A percentile compares a stretch with the other conserved stretches of the same genome.
Conservation (phyloP, 2,113 vertebrate genomes). For the Odocoileus hemionus region DNA sequence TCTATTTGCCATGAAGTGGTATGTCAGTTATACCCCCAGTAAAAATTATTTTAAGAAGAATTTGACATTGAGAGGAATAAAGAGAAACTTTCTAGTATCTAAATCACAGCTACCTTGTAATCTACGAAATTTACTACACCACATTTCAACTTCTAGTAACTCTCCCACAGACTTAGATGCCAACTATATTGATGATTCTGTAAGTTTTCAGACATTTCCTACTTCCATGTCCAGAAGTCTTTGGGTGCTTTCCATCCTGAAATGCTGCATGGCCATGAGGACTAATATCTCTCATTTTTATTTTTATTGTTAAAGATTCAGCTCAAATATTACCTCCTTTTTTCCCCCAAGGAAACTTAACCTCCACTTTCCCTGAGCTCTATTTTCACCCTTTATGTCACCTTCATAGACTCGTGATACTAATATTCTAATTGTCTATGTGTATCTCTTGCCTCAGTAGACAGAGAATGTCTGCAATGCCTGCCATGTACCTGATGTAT, state of each 20-base stretch:
- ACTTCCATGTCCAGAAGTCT: background rate
- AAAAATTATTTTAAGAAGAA: background rate
- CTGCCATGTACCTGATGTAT: rapidly evolving
- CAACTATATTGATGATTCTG: background rate
- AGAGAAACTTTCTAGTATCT: background rate
- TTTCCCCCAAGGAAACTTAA: background rate
- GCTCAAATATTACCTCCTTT: background rate
- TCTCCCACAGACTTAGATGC: background rate
- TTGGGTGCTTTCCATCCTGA: background rate
- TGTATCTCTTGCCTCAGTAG: background rate
- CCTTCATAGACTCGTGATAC: background rate
- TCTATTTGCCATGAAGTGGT: background rate
- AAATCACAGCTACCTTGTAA: background rate
- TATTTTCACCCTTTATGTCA: background rate
- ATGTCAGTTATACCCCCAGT: background rate
- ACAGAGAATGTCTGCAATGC: rapidly evolving
- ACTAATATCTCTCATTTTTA: background rate
- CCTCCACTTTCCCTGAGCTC: background rate
- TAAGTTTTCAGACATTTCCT: background rate
- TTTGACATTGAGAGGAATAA: background rate
- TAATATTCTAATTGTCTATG: rapidly evolving
- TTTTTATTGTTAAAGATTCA: background rate
- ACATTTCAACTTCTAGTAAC: background rate
- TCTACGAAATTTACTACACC: background rate
- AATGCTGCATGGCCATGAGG: background rate